Evolutionary conservation across 2,888 invertebrate genomes (phyloP), one percentile per base, ranked within the genome.

Genomic region (Tiliacea citrago): DNA sequence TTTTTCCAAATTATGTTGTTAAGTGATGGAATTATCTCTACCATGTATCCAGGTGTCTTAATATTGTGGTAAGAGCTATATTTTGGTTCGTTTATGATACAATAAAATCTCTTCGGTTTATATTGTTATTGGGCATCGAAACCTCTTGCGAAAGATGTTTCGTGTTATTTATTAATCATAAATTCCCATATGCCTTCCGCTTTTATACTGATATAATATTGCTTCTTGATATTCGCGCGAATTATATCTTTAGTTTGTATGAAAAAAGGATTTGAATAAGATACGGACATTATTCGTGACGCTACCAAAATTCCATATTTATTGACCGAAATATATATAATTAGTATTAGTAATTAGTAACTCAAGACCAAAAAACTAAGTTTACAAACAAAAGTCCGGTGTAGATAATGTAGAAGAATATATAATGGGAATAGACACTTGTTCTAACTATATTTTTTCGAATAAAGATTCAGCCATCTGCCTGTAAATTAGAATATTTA

Each of bases 391-490:
- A 62, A 16, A 16, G 21, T 24, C 10, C 6, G 47, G 18, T 55
- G n/a, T 29, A 24, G 39, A 39, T 39, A 39, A 24, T 2, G 24
- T 16, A 57, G 7, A 9, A 29, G 7, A 16, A 16, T 51, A 13
- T 21, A 51, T 29, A 47, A 35, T 58, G 8, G n/a, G 57, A 21
- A 47, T 58, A n/a, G 24, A 45, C 29, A 58, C 51, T 58, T 55
- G 53, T 81, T 71, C 57, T 74, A 84, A 58, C 42, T 71, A 72
- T 49, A 66, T 77, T 73, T 83, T 78, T 80, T 81, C 86, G 77
- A 81, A 80, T 85, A 88, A 85, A 81, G 82, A 81, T 61, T 68
- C 55, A 53, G 29, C 62, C 87, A 84, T 67, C 87, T 86, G 87
- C 74, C 49, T 47, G 47, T 63, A 66, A 67, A 75, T 82, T 84